Conservation (phyloP, 2,113 vertebrate genomes). For the Colossoma macropomum region DNA sequence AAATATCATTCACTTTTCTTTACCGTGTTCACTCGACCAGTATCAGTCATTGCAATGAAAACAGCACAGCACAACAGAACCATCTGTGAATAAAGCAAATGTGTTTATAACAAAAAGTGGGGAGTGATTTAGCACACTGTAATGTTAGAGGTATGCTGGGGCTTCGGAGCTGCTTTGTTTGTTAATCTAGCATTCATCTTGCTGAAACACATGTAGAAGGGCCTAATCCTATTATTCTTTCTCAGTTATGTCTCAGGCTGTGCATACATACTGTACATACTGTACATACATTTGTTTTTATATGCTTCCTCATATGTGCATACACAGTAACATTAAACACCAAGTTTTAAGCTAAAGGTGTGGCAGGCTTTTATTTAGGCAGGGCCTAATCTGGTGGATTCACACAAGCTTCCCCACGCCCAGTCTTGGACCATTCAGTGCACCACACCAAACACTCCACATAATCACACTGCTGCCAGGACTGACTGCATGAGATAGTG, state of each 20-base stretch:
- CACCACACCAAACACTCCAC: conserved; percentile 62
- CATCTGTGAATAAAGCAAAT: not conserved
- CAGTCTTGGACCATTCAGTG: conserved; percentile 61
- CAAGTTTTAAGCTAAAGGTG: conserved; percentile 64
- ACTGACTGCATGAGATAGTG: conserved; percentile 69
- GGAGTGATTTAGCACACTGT: too few species aligned
- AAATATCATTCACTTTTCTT: not conserved
- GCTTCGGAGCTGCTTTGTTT: too few species aligned
- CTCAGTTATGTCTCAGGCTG: not conserved
- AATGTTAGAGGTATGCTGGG: too few species aligned
- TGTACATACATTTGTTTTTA: not conserved
- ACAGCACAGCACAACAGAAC: not conserved
- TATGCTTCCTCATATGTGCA: not conserved
- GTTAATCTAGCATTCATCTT: too few species aligned
- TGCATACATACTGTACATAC: not conserved
- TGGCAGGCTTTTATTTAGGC: conserved; percentile 58
- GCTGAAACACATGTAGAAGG: not conserved
- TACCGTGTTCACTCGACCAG: too few species aligned
- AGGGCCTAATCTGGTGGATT: conserved; percentile 77
- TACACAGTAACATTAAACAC: conserved; percentile 27
- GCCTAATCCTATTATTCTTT: conserved; percentile 13
- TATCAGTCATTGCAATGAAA: not conserved
- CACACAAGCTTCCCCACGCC: conserved; percentile 74
- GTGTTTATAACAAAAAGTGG: not conserved
- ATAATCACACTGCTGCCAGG: conserved; percentile 67